Base-by-base conservation (phyloP, 2,888 invertebrate genomes). In the Orthosia gothica region DNA sequence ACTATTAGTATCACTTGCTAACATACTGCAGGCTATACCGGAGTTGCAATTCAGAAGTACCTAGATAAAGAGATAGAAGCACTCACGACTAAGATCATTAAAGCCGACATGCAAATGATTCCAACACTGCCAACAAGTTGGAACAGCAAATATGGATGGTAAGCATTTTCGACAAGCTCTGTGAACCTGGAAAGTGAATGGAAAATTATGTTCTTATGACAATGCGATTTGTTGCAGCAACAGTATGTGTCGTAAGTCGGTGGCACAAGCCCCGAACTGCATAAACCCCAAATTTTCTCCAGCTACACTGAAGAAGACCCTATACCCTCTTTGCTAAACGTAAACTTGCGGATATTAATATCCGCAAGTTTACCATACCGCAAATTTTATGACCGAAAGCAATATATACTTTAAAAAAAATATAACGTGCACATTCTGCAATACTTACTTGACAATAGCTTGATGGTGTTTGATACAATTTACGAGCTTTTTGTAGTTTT, bases 81-180 rank as follows among this genome's bases (percentile, higher is more conserved):
- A 90, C 93, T 92, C 88, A 95, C 95, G 16, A 93, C 92, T 64
- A 94, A 80, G 65, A 95, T 93, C 50, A 94, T 91, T 45, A 96
- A 81, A 18, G 95, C 95, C 1, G 95, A 94, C 96, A 96, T 95
- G 74, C 96, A 96, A 64, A 96, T 94, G 2, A 96, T 91, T 1
- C 95, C 96, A 64, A 96, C 95, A 58, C 97, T 95, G 11, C 97
- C 97, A 15, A 94, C 89, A 12, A 97, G 92, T 91, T 97, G 97
- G 52, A 97, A 97, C 50, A 97, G 86, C 62, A 97, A 91, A 77
- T 96, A 95, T 5, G 93, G 90, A 61, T 97, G 97, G 54, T 96
- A 96, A 0, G 97, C 94, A 59, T 95, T 88, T 86, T 97, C 97
- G 3, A 97, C 93, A 5, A 94, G 91, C 47, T 90, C 82, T 32